Evolutionary conservation across 2,797 vertebrate genomes (phyloP).

Genomic region (Rhinichthys osculus): DNA sequence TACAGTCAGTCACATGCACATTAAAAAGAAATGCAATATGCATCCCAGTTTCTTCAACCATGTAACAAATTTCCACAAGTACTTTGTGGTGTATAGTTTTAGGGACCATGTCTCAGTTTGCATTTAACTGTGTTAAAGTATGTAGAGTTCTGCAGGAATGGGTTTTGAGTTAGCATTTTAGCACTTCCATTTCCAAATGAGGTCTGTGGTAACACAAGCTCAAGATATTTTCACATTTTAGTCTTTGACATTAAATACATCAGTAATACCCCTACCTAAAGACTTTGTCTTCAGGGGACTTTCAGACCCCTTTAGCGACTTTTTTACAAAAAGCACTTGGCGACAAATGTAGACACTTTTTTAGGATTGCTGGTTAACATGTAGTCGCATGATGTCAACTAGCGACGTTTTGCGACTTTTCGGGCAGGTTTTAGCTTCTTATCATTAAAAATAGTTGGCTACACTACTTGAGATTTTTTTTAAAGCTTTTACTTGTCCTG

Average conservation of each 20-base stretch:
- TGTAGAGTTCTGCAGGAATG: background rate
- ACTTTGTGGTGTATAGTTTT: background rate
- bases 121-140: background rate
- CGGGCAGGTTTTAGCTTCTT: too few species aligned
- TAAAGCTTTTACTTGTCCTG: too few species aligned
- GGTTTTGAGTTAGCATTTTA: background rate
- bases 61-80: background rate
- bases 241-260: background rate
- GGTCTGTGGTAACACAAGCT: background rate
- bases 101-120: background rate
- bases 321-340: background rate
- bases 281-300: background rate
- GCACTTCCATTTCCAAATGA: background rate
- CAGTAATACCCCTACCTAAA: background rate
- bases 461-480: too few species aligned
- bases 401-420: too few species aligned
- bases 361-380: background rate
- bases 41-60: background rate
- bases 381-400: too few species aligned
- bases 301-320: background rate
- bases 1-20: slow-evolving; percentile 13
- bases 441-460: too few species aligned
- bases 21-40: background rate
- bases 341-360: background rate
- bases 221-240: background rate